A percentile compares a stretch with the other conserved stretches of the same genome.
phyloP scores from a whole-genome alignment of 2,797 vertebrate genomes.

The Sebastes itinus region DNA sequence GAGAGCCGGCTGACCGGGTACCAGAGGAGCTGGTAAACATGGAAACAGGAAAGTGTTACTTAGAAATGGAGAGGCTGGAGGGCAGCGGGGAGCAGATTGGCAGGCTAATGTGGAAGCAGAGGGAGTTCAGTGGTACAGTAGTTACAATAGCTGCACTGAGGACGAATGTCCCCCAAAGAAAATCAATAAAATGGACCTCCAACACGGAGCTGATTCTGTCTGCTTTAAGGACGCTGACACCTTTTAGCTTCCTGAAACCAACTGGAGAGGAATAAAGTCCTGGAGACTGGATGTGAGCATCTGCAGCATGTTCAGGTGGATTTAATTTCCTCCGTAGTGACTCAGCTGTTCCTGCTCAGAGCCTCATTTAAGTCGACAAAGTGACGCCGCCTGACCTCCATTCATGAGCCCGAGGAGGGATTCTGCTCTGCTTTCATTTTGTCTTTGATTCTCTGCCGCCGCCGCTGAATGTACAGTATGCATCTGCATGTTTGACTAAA shows the following conservation, averaged over 20 bases:
- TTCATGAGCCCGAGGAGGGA: neutral
- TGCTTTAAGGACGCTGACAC: no score
- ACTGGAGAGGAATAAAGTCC: neutral
- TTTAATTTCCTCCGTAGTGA: neutral
- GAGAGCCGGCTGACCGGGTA: neutral
- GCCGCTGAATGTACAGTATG: constrained; percentile 2
- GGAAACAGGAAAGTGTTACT: neutral
- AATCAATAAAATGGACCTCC: neutral
- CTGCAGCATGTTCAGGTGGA: neutral
- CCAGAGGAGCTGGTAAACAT: neutral
- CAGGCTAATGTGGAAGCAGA: neutral
- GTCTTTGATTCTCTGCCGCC: constrained; percentile 39
- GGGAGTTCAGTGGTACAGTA: neutral
- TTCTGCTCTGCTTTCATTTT: constrained; percentile 9
- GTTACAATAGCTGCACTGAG: neutral
- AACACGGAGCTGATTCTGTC: neutral
- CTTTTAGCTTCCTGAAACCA: neutral
- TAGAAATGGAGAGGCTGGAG: neutral
- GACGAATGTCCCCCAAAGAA: neutral
- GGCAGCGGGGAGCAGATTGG: neutral
- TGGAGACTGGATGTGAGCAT: neutral
- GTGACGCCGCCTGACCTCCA: constrained; percentile 19
- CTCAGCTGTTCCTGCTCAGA: neutral
- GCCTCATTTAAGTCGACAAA: constrained; percentile 30
- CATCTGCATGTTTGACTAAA: constrained; percentile 50